These are phyloP conservation scores for Cebidichthys violaceus DNA, from an alignment of 2,113 vertebrate species.

Conservation along the genomic window DNA sequence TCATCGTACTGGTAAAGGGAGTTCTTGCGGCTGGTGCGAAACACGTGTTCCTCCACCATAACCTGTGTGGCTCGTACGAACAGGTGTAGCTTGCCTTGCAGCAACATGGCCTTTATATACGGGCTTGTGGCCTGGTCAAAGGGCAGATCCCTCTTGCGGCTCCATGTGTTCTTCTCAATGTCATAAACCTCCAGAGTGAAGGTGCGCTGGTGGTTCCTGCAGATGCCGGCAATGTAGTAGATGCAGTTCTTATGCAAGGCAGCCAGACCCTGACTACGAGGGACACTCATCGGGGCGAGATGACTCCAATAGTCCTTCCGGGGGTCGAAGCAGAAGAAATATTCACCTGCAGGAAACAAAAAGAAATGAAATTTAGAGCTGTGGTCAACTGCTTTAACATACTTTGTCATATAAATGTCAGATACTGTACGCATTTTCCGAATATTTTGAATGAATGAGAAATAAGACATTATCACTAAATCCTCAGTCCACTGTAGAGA, in stretches of 20 bases:
- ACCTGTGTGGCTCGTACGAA: conserved; percentile 99
- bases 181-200: conserved; percentile 98
- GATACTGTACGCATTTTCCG: background rate
- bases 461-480: background rate
- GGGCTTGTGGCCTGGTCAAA: conserved; percentile 98
- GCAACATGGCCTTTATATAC: conserved; percentile 94
- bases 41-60: conserved; percentile 97
- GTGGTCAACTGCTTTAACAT: background rate
- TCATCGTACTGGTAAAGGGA: conserved; percentile 97
- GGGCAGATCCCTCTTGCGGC: conserved; percentile 92
- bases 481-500: background rate
- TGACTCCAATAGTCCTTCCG: conserved; percentile 98
- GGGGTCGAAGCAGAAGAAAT: conserved; percentile 97
- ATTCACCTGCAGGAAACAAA: conserved; percentile 88
- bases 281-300: conserved; percentile 93
- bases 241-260: conserved; percentile 93
- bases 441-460: background rate
- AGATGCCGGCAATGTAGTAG: conserved; percentile 97
- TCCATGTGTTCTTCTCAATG: conserved; percentile 94
- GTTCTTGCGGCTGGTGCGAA: conserved; percentile 99
- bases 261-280: conserved; percentile 94
- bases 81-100: conserved; percentile 93
- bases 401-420: background rate
- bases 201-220: conserved; percentile 95
- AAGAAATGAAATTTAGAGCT: background rate